phyloP scores from a whole-genome alignment of 2,888 invertebrate genomes.

The Neoaliturus tenellus region DNA sequence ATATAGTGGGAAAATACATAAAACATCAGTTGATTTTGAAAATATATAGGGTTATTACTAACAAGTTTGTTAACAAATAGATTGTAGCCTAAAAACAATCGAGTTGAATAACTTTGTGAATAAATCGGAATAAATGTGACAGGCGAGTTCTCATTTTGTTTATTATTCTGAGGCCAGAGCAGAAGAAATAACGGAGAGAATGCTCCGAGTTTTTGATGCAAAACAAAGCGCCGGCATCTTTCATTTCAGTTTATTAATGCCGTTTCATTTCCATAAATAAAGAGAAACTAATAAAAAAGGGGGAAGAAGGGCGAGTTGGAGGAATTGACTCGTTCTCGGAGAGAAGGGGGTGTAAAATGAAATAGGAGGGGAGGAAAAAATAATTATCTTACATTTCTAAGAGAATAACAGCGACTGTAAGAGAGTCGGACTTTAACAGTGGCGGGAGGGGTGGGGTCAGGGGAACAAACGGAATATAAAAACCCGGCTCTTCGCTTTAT shows the following conservation, averaged over 20 bases:
- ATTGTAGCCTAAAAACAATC: background rate
- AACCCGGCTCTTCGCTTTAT: conserved; percentile 49
- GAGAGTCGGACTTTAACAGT: conserved; percentile 28
- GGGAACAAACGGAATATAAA: conserved; percentile 59
- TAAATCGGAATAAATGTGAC: conserved; percentile 26
- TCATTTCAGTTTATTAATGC: conserved; percentile 54
- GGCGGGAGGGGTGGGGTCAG: conserved; percentile 41
- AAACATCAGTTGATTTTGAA: too few relatives aligned
- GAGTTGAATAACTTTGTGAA: background rate
- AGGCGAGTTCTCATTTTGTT: conserved; percentile 29
- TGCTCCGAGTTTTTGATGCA: conserved; percentile 44
- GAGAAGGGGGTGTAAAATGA: conserved; percentile 50
- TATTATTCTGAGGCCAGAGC: conserved; percentile 21
- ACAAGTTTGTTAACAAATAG: background rate
- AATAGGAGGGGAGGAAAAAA: conserved; percentile 58
- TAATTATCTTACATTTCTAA: conserved; percentile 60
- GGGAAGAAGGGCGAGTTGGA: conserved; percentile 53
- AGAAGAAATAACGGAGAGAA: conserved; percentile 35
- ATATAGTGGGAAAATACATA: too few relatives aligned
- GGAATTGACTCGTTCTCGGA: conserved; percentile 58
- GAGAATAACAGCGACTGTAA: conserved; percentile 54
- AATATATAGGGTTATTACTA: too few relatives aligned
- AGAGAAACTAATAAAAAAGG: conserved; percentile 57
- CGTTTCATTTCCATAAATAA: conserved; percentile 54
- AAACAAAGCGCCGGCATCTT: conserved; percentile 52